Conservation (phyloP, 2,113 vertebrate species). For the Podilymbus podiceps region DNA sequence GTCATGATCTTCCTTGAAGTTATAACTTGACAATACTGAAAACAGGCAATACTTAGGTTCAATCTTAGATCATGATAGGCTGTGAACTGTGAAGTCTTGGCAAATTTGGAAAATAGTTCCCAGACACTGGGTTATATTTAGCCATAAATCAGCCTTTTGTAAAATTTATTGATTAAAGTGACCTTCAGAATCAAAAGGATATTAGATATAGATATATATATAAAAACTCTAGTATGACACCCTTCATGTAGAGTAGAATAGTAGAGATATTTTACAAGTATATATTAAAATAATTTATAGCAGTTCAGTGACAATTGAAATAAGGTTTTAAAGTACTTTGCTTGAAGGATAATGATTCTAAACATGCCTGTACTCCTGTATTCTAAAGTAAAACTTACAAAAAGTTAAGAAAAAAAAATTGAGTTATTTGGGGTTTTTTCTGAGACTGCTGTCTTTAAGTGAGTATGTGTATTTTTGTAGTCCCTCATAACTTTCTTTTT, state of each 20-base stretch:
- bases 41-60: neutral
- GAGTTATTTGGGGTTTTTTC: fast-evolving
- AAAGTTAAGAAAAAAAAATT: neutral
- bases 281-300: neutral
- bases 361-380: neutral
- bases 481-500: neutral
- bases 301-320: neutral
- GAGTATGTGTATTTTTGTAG: neutral
- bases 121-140: neutral
- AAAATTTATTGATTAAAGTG: neutral
- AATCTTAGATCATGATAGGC: neutral
- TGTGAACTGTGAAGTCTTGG: neutral
- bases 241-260: neutral
- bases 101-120: neutral
- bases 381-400: neutral
- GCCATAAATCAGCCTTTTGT: neutral
- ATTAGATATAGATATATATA: neutral
- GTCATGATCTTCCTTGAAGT: neutral
- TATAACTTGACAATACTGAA: neutral
- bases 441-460: neutral
- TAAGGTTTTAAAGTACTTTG: neutral
- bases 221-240: neutral
- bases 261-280: neutral
- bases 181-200: neutral
- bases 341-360: neutral